A percentile compares a stretch with the other conserved stretches of the same genome.
These are phyloP conservation scores for Fissipunctia ypsillon DNA, from an alignment of 2,888 invertebrate genomes.

Conservation along the genomic window DNA sequence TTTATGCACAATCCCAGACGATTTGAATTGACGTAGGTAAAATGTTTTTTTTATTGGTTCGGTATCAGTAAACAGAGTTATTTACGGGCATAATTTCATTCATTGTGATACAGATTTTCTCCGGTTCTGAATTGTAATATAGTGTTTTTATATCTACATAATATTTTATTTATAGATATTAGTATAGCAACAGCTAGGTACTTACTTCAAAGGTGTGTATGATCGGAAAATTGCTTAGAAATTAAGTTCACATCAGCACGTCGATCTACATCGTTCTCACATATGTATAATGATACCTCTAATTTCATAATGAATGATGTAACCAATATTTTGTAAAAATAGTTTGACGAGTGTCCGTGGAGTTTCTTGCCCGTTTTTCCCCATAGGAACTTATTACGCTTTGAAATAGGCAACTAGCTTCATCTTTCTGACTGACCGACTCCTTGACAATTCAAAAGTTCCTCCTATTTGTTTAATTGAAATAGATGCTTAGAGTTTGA, in stretches of 20 bases:
- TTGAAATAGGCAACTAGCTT: background rate
- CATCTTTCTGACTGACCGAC: background rate
- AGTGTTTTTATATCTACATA: background rate
- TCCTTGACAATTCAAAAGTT: background rate
- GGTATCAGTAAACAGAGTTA: slow-evolving; percentile 12
- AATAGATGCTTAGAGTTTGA: background rate
- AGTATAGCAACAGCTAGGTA: too few species aligned
- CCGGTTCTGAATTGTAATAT: background rate
- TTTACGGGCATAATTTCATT: background rate
- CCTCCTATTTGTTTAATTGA: background rate
- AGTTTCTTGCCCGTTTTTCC: background rate
- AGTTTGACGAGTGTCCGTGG: background rate
- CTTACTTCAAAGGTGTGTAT: too few species aligned
- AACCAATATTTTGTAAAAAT: background rate
- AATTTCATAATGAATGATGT: background rate
- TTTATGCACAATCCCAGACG: slow-evolving; percentile 5
- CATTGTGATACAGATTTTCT: slow-evolving; percentile 13
- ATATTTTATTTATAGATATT: background rate
- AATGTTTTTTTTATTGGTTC: slow-evolving; percentile 14
- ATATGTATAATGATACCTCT: too few species aligned
- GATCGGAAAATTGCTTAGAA: background rate
- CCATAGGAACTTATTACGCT: too few species aligned
- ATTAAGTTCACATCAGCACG: background rate
- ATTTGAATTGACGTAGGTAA: slow-evolving; percentile 42
- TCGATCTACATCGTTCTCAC: background rate